Evolutionary conservation across 2,888 invertebrate genomes (phyloP).

Genomic region (Drosophila incognita): DNA sequence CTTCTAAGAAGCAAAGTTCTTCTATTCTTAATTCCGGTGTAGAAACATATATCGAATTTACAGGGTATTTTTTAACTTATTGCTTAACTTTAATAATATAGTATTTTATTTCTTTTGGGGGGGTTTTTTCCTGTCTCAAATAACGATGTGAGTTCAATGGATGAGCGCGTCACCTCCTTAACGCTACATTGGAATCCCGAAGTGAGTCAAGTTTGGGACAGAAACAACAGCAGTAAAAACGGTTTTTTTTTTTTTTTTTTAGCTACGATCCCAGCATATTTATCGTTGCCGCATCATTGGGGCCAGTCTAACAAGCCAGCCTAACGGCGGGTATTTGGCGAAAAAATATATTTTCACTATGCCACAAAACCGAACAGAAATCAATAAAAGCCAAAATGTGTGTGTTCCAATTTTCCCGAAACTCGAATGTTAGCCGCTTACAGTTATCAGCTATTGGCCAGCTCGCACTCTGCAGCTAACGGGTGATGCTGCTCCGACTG

Average conservation of each 20-base stretch:
- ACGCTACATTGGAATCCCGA: constrained; percentile 15
- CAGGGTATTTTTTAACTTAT: no score
- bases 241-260: constrained; percentile 10
- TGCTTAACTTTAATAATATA: no score
- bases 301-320: constrained; percentile 55
- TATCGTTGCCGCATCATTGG: constrained; percentile 55
- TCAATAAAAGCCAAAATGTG: constrained; percentile 56
- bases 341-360: constrained; percentile 52
- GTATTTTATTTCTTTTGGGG: not conserved
- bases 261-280: constrained; percentile 25
- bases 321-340: constrained; percentile 47
- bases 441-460: constrained; percentile 46
- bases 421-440: constrained; percentile 49
- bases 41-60: no score
- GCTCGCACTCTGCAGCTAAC: constrained; percentile 47
- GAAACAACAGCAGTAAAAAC: constrained; percentile 16
- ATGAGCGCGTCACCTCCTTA: constrained; percentile 1
- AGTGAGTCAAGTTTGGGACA: constrained; percentile 14
- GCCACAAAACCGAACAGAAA: constrained; percentile 36
- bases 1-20: no score
- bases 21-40: no score
- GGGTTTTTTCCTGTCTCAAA: not conserved
- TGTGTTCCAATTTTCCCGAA: constrained; percentile 60
- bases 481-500: constrained; percentile 47
- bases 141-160: not conserved